Conservation (phyloP, 2,888 invertebrate genomes). For the Hydropsyche betteni region DNA sequence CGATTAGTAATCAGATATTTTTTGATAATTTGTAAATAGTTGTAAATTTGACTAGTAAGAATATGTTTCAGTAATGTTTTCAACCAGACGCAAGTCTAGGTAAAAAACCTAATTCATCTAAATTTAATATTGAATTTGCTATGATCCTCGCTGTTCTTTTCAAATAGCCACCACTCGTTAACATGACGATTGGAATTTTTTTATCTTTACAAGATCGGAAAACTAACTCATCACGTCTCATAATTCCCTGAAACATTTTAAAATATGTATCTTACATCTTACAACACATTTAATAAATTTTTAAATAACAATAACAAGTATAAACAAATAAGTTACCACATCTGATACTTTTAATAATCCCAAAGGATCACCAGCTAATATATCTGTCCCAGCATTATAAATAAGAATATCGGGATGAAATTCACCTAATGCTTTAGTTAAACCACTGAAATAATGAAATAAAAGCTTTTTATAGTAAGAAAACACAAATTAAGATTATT, state of each 20-base stretch:
- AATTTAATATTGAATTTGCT: conserved; percentile 84
- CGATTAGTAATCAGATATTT: too few relatives aligned
- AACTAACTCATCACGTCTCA: conserved; percentile 83
- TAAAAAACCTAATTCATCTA: conserved; percentile 68
- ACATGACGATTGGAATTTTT: conserved; percentile 82
- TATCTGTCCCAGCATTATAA: conserved; percentile 95
- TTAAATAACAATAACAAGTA: conserved; percentile 30
- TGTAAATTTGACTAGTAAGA: neutral
- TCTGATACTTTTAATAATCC: conserved; percentile 77
- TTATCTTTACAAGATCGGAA: conserved; percentile 73
- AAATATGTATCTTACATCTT: conserved; percentile 9
- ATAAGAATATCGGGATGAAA: conserved; percentile 83
- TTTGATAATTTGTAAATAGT: neutral
- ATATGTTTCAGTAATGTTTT: neutral
- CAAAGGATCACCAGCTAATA: conserved; percentile 79
- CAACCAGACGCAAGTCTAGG: conserved; percentile 11
- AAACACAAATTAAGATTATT: conserved; percentile 38
- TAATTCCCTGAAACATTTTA: conserved; percentile 74
- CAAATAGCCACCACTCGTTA: conserved; percentile 89
- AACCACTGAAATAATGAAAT: conserved; percentile 65
- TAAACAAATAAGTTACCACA: conserved; percentile 62
- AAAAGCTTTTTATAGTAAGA: neutral
- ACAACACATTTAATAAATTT: neutral
- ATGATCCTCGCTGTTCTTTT: conserved; percentile 81
- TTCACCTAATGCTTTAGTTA: conserved; percentile 73